Base-by-base conservation (phyloP, 2,797 vertebrate species). In the Urosaurus nigricauda region DNA sequence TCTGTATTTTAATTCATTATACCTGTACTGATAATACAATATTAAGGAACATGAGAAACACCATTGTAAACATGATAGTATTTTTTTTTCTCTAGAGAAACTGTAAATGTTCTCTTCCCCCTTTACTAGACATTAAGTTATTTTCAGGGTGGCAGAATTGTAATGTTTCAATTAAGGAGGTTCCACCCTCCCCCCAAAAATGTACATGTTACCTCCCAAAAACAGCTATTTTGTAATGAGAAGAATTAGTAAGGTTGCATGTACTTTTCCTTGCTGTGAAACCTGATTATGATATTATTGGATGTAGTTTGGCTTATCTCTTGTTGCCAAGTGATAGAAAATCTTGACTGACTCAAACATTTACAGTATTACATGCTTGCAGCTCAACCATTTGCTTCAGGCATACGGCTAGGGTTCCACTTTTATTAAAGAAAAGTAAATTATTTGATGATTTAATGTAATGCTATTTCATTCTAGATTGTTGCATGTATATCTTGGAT, bases 271-370 rank as follows among this genome's bases (percentile, higher is more conserved):
- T 0, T 0, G 60, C 82, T 90, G 58, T 0, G 1, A 86, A 81
- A 21, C 65, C 11, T 88, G 90, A n/a, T n/a, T 17, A 65, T 63
- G 53, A 81, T 88, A 43, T 79, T 89, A 74, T 51, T 85, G 32
- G 65, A 60, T 75, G 21, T 65, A 80, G 58, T 51, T 89, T n/a
- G 24, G 56, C 78, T 85, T 89, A 60, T 82, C 40, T 43, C 79
- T 81, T 65, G 2, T 0, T 93, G 78, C 70, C 80, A 32, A 87
- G 21, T 73, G 37, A 78, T 89, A 88, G 71, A 89, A 88, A 77
- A 81, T 78, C 88, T 92, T 43, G 37, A 70, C 0, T 86, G 92
- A 43, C 84, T 93, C 83, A 60, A 0, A 94, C 87, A 84, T 92
- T 92, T 85, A 24, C 86, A 58, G 84, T 84, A 86, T 87, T 86